phyloP scores from a whole-genome alignment of 30 jellyfish, hydroid and myxozoan species.

The Pelagia noctiluca region DNA sequence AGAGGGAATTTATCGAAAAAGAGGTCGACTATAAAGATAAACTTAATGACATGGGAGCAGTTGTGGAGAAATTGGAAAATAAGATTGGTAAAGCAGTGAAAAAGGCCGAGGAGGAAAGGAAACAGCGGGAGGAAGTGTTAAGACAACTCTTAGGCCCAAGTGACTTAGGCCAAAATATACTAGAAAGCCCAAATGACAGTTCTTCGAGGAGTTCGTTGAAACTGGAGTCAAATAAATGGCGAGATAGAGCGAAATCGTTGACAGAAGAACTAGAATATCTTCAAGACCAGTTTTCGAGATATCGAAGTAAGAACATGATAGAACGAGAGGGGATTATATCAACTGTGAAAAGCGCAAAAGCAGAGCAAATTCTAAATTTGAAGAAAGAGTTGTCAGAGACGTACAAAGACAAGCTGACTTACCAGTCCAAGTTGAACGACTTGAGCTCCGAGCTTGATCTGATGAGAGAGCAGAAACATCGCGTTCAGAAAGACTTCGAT shows the following conservation, averaged over 20 bases:
- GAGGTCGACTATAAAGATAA: conserved; percentile 56
- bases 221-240: conserved; percentile 40
- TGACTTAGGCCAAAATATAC: conserved; percentile 1
- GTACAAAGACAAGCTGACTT: neutral
- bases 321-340: conserved; percentile 31
- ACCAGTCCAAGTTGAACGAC: conserved; percentile 19
- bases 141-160: conserved; percentile 25
- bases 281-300: conserved; percentile 41
- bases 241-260: conserved; percentile 35
- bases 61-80: conserved; percentile 23
- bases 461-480: neutral
- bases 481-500: neutral
- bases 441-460: conserved; percentile 15
- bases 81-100: conserved; percentile 48
- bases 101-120: conserved; percentile 58
- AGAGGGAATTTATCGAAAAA: conserved; percentile 22
- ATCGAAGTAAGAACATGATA: conserved; percentile 17
- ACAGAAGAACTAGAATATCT: conserved; percentile 38
- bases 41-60: conserved; percentile 53
- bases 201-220: neutral
- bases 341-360: conserved; percentile 1
- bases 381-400: conserved; percentile 37
- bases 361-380: conserved; percentile 28
- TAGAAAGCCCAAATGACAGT: neutral
- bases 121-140: conserved; percentile 46